phyloP scores from a whole-genome alignment of 2,888 invertebrate species.

The Saturnia japonica region DNA sequence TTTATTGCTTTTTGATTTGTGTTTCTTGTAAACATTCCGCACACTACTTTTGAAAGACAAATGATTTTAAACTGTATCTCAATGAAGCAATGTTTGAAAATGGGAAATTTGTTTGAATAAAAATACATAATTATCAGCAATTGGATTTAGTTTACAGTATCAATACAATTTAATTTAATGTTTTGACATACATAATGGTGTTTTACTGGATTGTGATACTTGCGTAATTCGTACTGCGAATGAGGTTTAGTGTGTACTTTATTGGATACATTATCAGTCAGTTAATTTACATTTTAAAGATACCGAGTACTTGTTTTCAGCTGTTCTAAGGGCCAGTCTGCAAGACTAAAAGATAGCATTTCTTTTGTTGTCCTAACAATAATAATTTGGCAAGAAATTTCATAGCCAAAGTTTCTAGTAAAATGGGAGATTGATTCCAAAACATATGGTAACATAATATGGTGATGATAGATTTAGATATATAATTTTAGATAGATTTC shows the following conservation, averaged over 20 bases:
- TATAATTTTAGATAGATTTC: too few species aligned
- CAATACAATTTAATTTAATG: constrained; percentile 20
- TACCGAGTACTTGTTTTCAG: too few species aligned
- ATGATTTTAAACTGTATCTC: background rate
- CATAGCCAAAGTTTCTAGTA: too few species aligned
- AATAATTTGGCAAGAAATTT: too few species aligned
- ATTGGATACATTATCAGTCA: background rate
- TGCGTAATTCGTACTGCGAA: background rate
- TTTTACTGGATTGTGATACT: constrained; percentile 2
- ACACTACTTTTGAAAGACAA: background rate
- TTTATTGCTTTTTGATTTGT: constrained; percentile 72
- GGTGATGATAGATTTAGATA: too few species aligned
- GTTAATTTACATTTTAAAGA: background rate
- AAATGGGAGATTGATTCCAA: too few species aligned
- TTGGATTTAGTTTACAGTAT: constrained; percentile 13
- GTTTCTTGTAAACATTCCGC: constrained; percentile 47
- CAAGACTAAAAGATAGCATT: too few species aligned
- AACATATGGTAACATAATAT: too few species aligned
- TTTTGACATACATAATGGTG: constrained; percentile 11
- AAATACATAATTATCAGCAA: constrained; percentile 4
- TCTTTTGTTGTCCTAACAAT: too few species aligned
- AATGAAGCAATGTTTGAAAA: background rate
- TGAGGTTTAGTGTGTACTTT: background rate
- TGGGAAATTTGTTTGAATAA: background rate
- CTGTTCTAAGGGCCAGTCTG: too few species aligned